These are phyloP conservation scores for Drosophila anceps DNA, from an alignment of 2,888 invertebrate genomes.

Conservation along the genomic window DNA sequence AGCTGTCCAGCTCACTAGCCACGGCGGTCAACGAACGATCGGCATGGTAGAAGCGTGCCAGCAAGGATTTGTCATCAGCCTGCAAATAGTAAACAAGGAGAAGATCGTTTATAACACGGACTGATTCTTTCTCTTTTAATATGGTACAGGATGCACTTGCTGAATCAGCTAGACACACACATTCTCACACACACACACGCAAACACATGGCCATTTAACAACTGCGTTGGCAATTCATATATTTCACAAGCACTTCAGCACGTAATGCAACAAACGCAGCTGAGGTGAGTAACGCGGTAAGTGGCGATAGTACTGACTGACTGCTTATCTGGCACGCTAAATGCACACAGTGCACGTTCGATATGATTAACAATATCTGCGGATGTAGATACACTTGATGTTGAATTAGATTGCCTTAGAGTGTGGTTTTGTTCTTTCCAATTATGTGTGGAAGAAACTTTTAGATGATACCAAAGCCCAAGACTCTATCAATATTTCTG, in stretches of 20 bases:
- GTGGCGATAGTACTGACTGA: conserved; percentile 4
- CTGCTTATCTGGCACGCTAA: conserved; percentile 7
- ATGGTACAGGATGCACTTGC: neutral
- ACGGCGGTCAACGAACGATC: conserved; percentile 98
- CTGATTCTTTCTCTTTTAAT: neutral
- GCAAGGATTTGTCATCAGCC: conserved; percentile 96
- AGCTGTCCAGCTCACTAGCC: conserved; percentile 98
- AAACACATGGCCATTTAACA: conserved; percentile 15
- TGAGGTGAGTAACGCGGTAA: conserved; percentile 28
- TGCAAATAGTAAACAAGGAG: conserved; percentile 82
- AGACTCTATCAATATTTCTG: neutral
- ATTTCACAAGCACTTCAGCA: conserved; percentile 23
- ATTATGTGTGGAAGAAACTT: no score
- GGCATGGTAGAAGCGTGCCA: conserved; percentile 99
- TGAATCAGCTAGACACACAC: conserved; percentile 1
- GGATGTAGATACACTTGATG: neutral
- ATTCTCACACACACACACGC: neutral
- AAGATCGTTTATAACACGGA: neutral
- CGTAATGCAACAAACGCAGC: conserved; percentile 31
- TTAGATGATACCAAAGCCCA: neutral
- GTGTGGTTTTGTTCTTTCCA: neutral
- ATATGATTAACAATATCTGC: neutral
- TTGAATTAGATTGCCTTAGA: neutral
- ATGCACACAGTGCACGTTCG: conserved; percentile 12
- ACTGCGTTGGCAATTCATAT: conserved; percentile 19